These are phyloP conservation scores for Python bivittatus DNA, from an alignment of 2,113 vertebrate species.

Conservation along the genomic window DNA sequence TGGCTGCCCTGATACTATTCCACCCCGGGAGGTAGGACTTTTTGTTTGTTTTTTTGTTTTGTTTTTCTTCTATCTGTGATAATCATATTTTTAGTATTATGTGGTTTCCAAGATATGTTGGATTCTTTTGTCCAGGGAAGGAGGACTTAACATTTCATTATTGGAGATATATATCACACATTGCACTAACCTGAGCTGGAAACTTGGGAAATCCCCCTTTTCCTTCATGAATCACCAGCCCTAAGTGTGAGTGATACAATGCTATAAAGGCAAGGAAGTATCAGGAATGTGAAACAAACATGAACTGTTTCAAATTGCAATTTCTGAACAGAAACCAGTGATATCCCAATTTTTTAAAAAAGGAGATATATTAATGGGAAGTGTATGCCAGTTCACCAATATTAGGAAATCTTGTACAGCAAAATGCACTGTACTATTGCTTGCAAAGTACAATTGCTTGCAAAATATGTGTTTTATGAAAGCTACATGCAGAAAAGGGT, in stretches of 20 bases:
- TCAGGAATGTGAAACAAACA: not conserved
- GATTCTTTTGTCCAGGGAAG: not conserved
- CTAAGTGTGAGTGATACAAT: not conserved
- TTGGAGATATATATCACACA: not conserved
- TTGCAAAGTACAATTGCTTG: not conserved
- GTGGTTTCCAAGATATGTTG: not conserved
- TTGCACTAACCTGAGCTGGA: not conserved
- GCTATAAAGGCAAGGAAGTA: not conserved
- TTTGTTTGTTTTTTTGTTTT: fast-evolving
- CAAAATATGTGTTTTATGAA: not conserved
- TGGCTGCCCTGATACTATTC: conserved; percentile 35
- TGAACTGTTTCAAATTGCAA: not conserved
- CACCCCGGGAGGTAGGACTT: conserved; percentile 54
- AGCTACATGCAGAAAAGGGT: not conserved
- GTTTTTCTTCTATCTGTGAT: not conserved
- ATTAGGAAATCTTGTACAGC: not conserved
- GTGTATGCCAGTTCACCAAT: not conserved
- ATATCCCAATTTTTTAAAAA: not conserved
- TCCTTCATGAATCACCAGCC: not conserved
- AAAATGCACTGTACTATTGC: not conserved
- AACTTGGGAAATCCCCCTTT: not conserved
- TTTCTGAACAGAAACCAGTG: not conserved
- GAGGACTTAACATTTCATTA: not conserved
- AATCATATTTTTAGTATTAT: not conserved
- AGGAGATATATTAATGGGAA: not conserved